These are phyloP conservation scores for Bilobella aurantiaca DNA, from an alignment of 1,140 invertebrate species.

Conservation along the genomic window DNA sequence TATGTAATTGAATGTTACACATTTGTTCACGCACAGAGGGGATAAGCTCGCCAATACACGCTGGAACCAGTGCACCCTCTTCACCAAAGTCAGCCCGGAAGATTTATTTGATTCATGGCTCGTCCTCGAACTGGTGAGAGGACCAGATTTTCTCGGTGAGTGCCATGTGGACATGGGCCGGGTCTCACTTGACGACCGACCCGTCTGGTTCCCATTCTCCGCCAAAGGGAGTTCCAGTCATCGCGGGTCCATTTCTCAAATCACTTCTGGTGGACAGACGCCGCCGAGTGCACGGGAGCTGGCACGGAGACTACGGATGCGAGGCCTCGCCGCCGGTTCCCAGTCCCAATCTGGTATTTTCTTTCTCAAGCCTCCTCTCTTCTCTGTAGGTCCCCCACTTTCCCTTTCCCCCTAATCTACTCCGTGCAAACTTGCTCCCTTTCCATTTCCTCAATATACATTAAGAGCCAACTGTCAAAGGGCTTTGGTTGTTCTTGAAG, in stretches of 20 bases:
- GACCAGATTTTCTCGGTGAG: conserved; percentile 32
- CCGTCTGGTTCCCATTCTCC: conserved; percentile 35
- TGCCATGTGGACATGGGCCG: conserved; percentile 34
- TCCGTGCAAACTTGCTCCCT: too few relatives aligned
- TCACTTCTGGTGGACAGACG: conserved; percentile 22
- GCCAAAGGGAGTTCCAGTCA: conserved; percentile 32
- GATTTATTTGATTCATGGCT: conserved; percentile 35
- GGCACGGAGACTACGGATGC: conserved; percentile 31
- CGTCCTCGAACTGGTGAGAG: conserved; percentile 27
- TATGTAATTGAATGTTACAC: background rate
- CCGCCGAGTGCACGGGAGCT: conserved; percentile 31
- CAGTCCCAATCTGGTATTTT: conserved; percentile 34
- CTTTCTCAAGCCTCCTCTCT: too few relatives aligned
- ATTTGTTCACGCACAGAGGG: conserved; percentile 18
- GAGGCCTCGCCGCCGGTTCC: conserved; percentile 25
- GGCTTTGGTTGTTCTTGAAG: too few relatives aligned
- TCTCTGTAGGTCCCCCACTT: too few relatives aligned
- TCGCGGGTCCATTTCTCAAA: conserved; percentile 31
- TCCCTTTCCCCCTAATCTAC: too few relatives aligned
- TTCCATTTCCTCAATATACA: too few relatives aligned
- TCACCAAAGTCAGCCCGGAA: conserved; percentile 34
- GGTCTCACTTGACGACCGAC: conserved; percentile 34
- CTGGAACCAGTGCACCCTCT: conserved; percentile 32
- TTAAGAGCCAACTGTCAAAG: too few relatives aligned
- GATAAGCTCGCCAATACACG: conserved; percentile 33